phyloP scores from a whole-genome alignment of 2,797 vertebrate genomes.

The Acrossocheilus fasciatus region DNA sequence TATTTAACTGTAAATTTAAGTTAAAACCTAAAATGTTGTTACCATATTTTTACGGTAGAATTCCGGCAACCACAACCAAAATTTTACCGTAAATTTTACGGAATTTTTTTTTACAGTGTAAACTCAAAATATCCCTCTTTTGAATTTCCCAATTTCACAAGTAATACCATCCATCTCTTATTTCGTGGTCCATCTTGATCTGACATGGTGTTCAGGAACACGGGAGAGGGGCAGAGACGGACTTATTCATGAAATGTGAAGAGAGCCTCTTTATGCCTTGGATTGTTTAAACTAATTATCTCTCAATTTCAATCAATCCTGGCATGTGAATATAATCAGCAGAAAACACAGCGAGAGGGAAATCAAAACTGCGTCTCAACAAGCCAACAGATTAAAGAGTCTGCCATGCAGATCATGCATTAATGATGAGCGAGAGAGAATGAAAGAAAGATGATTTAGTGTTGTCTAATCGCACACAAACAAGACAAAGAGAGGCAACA shows the following conservation, averaged over 20 bases:
- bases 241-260: background rate
- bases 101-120: no score
- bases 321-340: constrained; percentile 55
- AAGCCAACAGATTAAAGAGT: constrained; percentile 56
- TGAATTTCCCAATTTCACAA: background rate
- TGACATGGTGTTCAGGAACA: constrained; percentile 1
- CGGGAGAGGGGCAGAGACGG: background rate
- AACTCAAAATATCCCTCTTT: background rate
- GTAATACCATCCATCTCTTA: background rate
- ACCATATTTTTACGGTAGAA: no score
- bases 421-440: constrained; percentile 52
- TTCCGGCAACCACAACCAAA: no score
- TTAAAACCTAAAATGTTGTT: no score
- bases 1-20: no score
- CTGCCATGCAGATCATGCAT: constrained; percentile 49
- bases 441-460: constrained; percentile 48
- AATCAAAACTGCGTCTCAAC: constrained; percentile 50
- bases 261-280: constrained; percentile 19
- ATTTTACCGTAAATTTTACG: no score
- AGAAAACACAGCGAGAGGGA: constrained; percentile 56
- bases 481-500: constrained; percentile 29
- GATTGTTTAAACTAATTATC: constrained; percentile 58
- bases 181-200: constrained; percentile 8
- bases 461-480: constrained; percentile 48
- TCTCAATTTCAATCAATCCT: constrained; percentile 57